Evolutionary conservation across 2,888 invertebrate species (phyloP).

Genomic region (Acanthosoma haemorrhoidale): DNA sequence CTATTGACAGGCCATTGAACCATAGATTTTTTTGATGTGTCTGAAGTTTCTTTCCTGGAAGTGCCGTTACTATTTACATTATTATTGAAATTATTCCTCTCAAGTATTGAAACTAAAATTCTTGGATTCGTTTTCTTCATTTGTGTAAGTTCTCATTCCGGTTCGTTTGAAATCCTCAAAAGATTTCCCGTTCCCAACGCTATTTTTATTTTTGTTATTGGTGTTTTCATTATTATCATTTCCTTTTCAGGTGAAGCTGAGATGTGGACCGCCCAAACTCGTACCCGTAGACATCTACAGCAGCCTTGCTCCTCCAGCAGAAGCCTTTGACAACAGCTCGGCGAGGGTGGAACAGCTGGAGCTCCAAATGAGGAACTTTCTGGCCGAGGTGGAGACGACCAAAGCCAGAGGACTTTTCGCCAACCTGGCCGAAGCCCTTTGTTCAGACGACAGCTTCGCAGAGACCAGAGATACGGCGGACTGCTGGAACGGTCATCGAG

Average conservation of each 20-base stretch:
- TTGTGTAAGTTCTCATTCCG: too few species aligned
- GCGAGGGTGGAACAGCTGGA: constrained; percentile 16
- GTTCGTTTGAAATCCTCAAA: too few species aligned
- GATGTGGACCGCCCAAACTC: constrained; percentile 42
- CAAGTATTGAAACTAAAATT: too few species aligned
- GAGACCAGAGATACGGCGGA: constrained; percentile 59
- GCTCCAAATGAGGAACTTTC: constrained; percentile 32
- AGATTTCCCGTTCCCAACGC: too few species aligned
- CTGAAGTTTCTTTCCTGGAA: too few species aligned
- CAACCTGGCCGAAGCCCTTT: constrained; percentile 71
- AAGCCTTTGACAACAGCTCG: neutral
- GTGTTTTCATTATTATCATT: too few species aligned
- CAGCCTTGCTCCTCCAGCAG: neutral
- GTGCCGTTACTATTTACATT: too few species aligned
- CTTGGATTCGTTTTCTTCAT: too few species aligned
- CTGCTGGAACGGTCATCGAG: constrained; percentile 76
- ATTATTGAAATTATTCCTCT: too few species aligned
- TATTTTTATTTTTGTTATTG: too few species aligned
- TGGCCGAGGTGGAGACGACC: constrained; percentile 36
- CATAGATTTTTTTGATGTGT: too few species aligned
- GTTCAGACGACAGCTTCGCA: constrained; percentile 65
- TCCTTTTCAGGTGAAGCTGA: constrained; percentile 45
- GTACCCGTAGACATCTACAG: constrained; percentile 28
- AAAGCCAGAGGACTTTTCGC: constrained; percentile 69
- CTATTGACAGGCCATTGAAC: too few species aligned